Evolutionary conservation across 1,140 invertebrate species (phyloP).

Genomic region (Apis florea): DNA sequence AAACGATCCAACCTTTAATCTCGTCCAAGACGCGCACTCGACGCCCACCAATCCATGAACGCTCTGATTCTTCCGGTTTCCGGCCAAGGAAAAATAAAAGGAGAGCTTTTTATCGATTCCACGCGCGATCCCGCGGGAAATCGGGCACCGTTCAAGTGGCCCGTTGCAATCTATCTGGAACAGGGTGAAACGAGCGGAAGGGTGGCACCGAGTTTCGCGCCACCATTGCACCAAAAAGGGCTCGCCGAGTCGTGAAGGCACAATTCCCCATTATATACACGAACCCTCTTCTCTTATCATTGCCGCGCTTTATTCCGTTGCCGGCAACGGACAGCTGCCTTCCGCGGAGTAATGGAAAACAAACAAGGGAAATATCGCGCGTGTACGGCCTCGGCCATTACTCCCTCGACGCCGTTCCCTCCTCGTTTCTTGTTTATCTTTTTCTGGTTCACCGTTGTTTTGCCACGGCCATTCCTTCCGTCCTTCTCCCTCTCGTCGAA

Average conservation of each 20-base stretch:
- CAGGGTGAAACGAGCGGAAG: constrained; percentile 32
- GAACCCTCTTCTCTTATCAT: constrained; percentile 66
- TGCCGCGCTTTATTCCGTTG: constrained; percentile 62
- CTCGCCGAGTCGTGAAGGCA: constrained; percentile 25
- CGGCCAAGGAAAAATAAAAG: constrained; percentile 35
- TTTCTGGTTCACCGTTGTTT: not conserved
- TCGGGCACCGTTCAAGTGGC: constrained; percentile 50
- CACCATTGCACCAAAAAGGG: not conserved
- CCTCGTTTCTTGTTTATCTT: too few species aligned
- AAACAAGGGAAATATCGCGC: constrained; percentile 69
- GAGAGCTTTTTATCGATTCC: constrained; percentile 55
- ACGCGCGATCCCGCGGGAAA: constrained; percentile 55
- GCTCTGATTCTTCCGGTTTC: not conserved
- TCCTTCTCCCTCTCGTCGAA: not conserved
- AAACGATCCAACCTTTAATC: constrained; percentile 55
- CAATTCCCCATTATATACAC: constrained; percentile 71
- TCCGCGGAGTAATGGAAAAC: constrained; percentile 71
- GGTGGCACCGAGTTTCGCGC: constrained; percentile 46
- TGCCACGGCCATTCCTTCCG: too few species aligned
- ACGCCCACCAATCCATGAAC: not conserved
- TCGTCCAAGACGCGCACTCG: not conserved
- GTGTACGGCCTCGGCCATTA: constrained; percentile 47
- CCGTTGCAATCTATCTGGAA: constrained; percentile 28
- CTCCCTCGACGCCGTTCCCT: constrained; percentile 8
- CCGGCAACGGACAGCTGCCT: constrained; percentile 45